phyloP scores from a whole-genome alignment of 2,113 vertebrate genomes.

The Origma solitaria region DNA sequence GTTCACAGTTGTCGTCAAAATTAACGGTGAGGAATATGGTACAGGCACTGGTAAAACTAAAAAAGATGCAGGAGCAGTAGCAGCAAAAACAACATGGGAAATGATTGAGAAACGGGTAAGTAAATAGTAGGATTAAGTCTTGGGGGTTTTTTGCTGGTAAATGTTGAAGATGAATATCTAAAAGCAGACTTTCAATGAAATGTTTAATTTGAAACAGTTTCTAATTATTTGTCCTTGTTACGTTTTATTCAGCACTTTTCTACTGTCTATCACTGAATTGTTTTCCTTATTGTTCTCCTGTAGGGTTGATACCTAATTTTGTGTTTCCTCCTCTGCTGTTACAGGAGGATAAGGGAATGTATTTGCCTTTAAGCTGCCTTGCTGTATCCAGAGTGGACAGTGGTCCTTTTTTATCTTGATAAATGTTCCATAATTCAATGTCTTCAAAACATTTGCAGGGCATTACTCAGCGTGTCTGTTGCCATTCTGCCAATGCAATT shows the following conservation, averaged over 20 bases:
- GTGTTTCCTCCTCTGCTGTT: not conserved
- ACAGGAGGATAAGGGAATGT: not conserved
- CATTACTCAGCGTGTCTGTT: not conserved
- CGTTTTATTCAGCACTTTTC: not conserved
- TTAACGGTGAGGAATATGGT: not conserved
- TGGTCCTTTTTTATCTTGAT: not conserved
- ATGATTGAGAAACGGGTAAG: constrained; percentile 27
- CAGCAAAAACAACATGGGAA: constrained; percentile 37
- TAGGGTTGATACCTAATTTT: not conserved
- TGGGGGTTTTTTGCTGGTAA: not conserved
- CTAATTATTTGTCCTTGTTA: not conserved
- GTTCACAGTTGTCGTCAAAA: constrained; percentile 53
- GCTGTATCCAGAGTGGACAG: not conserved
- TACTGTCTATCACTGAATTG: not conserved
- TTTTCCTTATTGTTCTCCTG: not conserved
- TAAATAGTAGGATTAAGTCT: not conserved
- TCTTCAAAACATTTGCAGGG: not conserved
- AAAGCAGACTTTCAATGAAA: not conserved
- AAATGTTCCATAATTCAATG: not conserved
- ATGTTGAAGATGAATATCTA: not conserved
- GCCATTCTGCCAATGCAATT: not conserved
- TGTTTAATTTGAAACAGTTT: not conserved
- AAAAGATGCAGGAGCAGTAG: constrained; percentile 62
- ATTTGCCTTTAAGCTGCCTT: not conserved
- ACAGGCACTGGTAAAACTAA: constrained; percentile 55